Evolutionary conservation across 2,113 vertebrate species (phyloP).

Genomic region (Anguilla japonica): DNA sequence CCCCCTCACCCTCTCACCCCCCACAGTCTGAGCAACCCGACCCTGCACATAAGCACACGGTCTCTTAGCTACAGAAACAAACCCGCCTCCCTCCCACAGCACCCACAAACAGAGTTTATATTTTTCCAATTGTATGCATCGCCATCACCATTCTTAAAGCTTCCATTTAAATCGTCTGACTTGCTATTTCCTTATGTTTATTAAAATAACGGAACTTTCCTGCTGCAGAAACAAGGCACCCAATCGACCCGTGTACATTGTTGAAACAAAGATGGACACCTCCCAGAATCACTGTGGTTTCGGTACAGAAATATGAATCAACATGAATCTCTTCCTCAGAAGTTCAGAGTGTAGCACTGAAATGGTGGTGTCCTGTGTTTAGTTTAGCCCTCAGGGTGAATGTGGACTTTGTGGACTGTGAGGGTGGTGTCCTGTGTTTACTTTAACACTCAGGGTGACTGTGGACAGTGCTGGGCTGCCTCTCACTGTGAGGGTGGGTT

Average conservation of each 20-base stretch:
- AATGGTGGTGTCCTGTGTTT: not conserved
- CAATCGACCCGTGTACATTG: not conserved
- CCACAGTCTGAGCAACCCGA: not conserved
- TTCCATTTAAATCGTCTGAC: not conserved
- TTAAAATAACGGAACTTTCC: not conserved
- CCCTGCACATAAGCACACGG: not conserved
- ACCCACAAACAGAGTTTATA: not conserved
- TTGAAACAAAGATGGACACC: not conserved
- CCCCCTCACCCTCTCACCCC: not conserved
- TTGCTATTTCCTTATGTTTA: not conserved
- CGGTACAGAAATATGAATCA: too few relatives aligned
- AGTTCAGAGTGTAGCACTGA: not conserved
- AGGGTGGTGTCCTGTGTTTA: not conserved
- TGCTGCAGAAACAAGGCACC: not conserved
- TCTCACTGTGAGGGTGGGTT: not conserved
- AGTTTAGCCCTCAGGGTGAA: not conserved
- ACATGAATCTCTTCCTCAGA: too few relatives aligned
- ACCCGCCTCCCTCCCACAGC: not conserved
- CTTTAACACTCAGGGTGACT: not conserved
- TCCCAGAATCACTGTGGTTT: not conserved
- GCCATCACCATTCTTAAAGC: not conserved
- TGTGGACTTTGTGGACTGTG: not conserved
- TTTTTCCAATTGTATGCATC: not conserved
- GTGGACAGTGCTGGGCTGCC: too few relatives aligned
- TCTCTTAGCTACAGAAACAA: not conserved